phyloP scores from a whole-genome alignment of 2,888 invertebrate genomes.

The Phania funesta region DNA sequence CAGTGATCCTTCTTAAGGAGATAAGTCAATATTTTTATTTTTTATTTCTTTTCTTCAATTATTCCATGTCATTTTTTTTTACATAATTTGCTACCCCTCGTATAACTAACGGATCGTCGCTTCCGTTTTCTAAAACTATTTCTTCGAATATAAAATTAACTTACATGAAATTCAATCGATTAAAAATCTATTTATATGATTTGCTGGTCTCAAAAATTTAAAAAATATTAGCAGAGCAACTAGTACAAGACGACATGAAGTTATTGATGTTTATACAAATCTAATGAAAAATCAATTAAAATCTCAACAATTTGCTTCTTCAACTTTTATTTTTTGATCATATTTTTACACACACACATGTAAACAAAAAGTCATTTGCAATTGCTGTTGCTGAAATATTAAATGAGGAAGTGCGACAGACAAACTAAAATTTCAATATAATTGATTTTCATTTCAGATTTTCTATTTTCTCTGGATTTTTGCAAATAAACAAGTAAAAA shows the following conservation, averaged over 20 bases:
- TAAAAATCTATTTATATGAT: too few relatives aligned
- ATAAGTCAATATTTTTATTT: too few relatives aligned
- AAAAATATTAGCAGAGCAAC: too few relatives aligned
- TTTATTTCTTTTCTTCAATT: too few relatives aligned
- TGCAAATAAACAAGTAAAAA: background rate
- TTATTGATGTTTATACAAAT: constrained; percentile 58
- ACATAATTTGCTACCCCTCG: too few relatives aligned
- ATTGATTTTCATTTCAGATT: constrained; percentile 47
- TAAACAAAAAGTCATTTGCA: background rate
- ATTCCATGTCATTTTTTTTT: too few relatives aligned
- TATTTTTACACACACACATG: background rate
- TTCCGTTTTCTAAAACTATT: too few relatives aligned
- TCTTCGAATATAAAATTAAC: too few relatives aligned
- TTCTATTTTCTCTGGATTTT: background rate
- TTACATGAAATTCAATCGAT: too few relatives aligned
- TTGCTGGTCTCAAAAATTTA: too few relatives aligned
- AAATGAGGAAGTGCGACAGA: constrained; percentile 50
- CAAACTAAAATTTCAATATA: constrained; percentile 49
- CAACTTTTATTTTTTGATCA: background rate
- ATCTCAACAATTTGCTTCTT: constrained; percentile 43
- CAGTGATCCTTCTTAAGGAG: background rate
- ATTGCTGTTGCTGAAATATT: constrained; percentile 36
- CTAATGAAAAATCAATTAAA: constrained; percentile 65
- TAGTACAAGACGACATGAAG: constrained; percentile 23
- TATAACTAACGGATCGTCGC: too few relatives aligned